phyloP scores from a whole-genome alignment of 2,797 vertebrate genomes.

The Scolopax rusticola region DNA sequence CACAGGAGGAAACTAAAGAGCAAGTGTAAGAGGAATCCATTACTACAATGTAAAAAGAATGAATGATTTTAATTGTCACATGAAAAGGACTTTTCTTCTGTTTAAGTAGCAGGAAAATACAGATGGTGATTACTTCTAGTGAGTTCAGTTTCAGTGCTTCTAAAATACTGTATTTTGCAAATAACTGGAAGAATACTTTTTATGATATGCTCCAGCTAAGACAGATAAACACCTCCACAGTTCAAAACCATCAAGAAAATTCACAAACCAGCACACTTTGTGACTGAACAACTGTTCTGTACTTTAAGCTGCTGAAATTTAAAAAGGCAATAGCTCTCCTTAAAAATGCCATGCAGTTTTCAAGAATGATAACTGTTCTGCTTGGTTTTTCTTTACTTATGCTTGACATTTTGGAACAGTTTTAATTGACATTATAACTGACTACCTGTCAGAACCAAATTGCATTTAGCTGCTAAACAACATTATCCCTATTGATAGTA shows the following conservation, averaged over 20 bases:
- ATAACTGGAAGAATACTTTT: slow-evolving; percentile 44
- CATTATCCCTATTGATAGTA: not conserved
- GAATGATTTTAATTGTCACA: slow-evolving; percentile 44
- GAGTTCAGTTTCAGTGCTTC: slow-evolving; percentile 42
- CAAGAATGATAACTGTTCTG: not conserved
- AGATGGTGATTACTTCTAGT: slow-evolving; percentile 44
- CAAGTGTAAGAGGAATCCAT: not conserved
- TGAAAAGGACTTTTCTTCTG: slow-evolving; percentile 11
- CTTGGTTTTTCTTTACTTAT: slow-evolving; percentile 39
- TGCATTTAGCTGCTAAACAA: slow-evolving; percentile 44
- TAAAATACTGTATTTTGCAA: slow-evolving; percentile 45
- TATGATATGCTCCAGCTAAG: slow-evolving; percentile 39
- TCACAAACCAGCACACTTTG: not conserved
- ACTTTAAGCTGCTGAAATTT: slow-evolving; percentile 31
- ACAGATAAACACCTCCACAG: slow-evolving; percentile 35
- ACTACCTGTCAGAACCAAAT: slow-evolving; percentile 27
- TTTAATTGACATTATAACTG: slow-evolving; percentile 61
- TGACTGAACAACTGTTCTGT: not conserved
- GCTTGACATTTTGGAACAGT: slow-evolving; percentile 65
- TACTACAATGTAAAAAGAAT: not conserved
- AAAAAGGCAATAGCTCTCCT: not conserved
- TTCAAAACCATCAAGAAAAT: not conserved
- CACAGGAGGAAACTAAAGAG: slow-evolving; percentile 15
- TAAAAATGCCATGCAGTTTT: slow-evolving; percentile 54
- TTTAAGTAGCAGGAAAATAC: slow-evolving; percentile 58